These are phyloP conservation scores for Galemys pyrenaicus DNA, from an alignment of 2,113 vertebrate genomes.

Conservation along the genomic window DNA sequence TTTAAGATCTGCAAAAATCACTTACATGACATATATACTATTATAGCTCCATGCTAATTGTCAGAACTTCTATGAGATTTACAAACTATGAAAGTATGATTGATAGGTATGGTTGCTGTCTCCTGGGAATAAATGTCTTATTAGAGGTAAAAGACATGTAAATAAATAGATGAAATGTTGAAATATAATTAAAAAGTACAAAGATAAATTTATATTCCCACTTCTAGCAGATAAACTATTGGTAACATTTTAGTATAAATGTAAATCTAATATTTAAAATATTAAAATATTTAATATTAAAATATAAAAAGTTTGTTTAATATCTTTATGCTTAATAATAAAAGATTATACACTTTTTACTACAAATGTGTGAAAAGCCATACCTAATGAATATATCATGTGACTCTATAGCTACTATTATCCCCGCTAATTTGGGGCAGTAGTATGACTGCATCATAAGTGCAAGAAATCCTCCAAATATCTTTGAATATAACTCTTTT, in stretches of 20 bases:
- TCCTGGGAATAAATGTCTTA: background rate
- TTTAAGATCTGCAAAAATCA: background rate
- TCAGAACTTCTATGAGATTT: background rate
- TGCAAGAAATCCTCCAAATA: background rate
- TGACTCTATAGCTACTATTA: background rate
- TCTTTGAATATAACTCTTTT: background rate
- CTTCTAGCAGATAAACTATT: background rate
- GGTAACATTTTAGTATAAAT: background rate
- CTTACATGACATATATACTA: background rate
- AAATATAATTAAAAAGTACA: background rate
- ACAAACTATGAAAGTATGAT: background rate
- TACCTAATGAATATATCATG: background rate
- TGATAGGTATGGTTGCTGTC: background rate
- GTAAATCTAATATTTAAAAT: background rate
- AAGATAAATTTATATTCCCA: background rate
- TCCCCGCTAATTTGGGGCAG: background rate
- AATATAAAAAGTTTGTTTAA: background rate
- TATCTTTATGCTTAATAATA: background rate
- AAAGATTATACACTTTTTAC: background rate
- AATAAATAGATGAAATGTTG: background rate
- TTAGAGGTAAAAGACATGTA: background rate
- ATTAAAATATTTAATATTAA: background rate
- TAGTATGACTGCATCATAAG: background rate
- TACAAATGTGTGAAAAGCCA: background rate
- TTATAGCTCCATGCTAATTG: background rate